These are phyloP conservation scores for Gymnocephalus cernua DNA, from an alignment of 2,113 vertebrate species.

Conservation along the genomic window DNA sequence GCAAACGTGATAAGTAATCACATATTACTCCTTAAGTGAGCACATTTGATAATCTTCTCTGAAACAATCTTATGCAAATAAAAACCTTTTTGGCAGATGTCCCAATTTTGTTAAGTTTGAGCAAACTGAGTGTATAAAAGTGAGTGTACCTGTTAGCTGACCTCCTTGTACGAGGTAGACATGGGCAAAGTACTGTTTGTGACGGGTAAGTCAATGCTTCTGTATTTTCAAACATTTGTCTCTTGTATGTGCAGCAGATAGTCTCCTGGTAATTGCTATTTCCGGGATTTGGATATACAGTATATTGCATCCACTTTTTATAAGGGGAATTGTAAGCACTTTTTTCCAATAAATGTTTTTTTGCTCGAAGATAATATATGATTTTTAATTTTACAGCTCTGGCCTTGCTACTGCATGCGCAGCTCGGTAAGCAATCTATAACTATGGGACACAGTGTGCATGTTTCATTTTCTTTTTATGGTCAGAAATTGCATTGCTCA, in stretches of 20 bases:
- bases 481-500: not conserved
- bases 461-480: not conserved
- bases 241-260: not conserved
- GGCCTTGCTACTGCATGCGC: conserved; percentile 66
- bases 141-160: not conserved
- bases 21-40: conserved; percentile 12
- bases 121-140: conserved; percentile 61
- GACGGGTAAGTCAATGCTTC: conserved; percentile 55
- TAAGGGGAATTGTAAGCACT: not conserved
- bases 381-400: conserved; percentile 50
- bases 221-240: not conserved
- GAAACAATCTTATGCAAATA: conserved; percentile 67
- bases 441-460: not conserved
- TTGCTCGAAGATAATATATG: conserved; percentile 12
- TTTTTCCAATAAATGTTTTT: not conserved
- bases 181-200: conserved; percentile 73
- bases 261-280: not conserved
- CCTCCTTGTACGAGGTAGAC: conserved; percentile 55
- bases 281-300: not conserved
- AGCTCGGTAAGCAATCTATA: conserved; percentile 70
- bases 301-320: not conserved
- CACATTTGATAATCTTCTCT: conserved; percentile 37
- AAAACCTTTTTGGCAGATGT: conserved; percentile 33
- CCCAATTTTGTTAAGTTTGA: not conserved
- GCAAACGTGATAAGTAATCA: conserved; percentile 57